Evolutionary conservation across 2,797 vertebrate genomes (phyloP).

Genomic region (Buceros bicornis): DNA sequence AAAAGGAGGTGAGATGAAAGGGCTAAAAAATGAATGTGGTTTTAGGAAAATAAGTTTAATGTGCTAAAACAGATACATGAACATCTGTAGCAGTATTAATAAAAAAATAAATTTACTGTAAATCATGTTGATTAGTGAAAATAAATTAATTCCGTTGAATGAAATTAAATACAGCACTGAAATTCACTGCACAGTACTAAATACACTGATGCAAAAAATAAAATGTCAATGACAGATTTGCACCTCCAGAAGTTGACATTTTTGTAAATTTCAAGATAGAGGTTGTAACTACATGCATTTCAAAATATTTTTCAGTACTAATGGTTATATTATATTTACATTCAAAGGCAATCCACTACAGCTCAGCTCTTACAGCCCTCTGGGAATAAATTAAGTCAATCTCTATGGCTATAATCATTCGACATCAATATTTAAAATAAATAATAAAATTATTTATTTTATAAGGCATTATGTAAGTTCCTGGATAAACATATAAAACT

Average conservation of each 20-base stretch:
- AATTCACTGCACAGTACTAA: conserved; percentile 60
- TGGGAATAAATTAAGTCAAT: conserved; percentile 84
- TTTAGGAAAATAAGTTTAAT: conserved; percentile 49
- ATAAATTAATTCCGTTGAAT: conserved; percentile 68
- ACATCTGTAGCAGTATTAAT: conserved; percentile 33
- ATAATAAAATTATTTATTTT: conserved; percentile 42
- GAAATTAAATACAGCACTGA: conserved; percentile 74
- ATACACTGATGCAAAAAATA: conserved; percentile 40
- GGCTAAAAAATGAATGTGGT: not conserved
- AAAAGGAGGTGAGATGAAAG: conserved; percentile 52
- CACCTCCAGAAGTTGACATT: conserved; percentile 61
- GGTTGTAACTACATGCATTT: conserved; percentile 59
- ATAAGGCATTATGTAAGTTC: conserved; percentile 40
- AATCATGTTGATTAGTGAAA: conserved; percentile 71
- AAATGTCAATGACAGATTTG: conserved; percentile 18
- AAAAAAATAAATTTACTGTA: conserved; percentile 70
- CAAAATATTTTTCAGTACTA: conserved; percentile 72
- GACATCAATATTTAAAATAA: conserved; percentile 78
- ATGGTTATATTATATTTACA: conserved; percentile 76
- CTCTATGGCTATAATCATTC: conserved; percentile 69
- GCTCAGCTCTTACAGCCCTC: conserved; percentile 78
- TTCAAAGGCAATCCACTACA: conserved; percentile 79
- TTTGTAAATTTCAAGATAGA: conserved; percentile 54
- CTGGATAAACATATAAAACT: conserved; percentile 63
- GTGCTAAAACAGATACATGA: conserved; percentile 24